Conservation (phyloP, 2,888 invertebrate species). For the Arrhopalites spinosus region DNA sequence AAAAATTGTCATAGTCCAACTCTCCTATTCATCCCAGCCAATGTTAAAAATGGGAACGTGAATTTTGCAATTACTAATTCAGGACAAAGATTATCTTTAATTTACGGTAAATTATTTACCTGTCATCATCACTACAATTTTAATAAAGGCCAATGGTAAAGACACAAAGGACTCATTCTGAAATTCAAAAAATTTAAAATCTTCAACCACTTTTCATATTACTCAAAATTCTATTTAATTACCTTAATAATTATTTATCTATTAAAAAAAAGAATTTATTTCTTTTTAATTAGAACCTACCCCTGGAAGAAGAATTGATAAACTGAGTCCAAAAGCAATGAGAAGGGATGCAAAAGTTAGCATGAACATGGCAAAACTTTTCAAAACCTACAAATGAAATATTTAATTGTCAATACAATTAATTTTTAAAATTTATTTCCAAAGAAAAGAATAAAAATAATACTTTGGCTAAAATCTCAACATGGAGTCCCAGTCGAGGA, state of each 20-base stretch:
- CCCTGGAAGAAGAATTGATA: conserved; percentile 33
- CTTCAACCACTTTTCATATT: no score
- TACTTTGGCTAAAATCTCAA: conserved; percentile 29
- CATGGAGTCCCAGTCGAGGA: conserved; percentile 29
- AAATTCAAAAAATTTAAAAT: conserved; percentile 41
- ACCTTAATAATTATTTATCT: neutral
- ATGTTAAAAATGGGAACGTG: neutral
- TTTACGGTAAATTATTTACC: no score
- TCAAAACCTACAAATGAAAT: conserved; percentile 18
- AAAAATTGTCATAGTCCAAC: conserved; percentile 48
- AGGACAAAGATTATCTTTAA: no score
- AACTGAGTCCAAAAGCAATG: conserved; percentile 29
- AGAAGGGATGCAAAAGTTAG: conserved; percentile 30
- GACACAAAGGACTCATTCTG: conserved; percentile 45
- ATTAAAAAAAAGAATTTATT: neutral
- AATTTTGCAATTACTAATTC: no score
- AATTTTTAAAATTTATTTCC: neutral
- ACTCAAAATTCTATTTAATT: neutral
- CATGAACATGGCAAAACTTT: conserved; percentile 36
- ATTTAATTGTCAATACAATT: neutral
- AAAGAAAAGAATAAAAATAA: no score
- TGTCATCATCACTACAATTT: conserved; percentile 52
- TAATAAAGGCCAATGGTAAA: conserved; percentile 47
- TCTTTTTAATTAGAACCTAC: conserved; percentile 3
- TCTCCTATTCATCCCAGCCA: conserved; percentile 40